Evolutionary conservation across 1,140 invertebrate genomes (phyloP).

Genomic region (Diploscapter pachys): DNA sequence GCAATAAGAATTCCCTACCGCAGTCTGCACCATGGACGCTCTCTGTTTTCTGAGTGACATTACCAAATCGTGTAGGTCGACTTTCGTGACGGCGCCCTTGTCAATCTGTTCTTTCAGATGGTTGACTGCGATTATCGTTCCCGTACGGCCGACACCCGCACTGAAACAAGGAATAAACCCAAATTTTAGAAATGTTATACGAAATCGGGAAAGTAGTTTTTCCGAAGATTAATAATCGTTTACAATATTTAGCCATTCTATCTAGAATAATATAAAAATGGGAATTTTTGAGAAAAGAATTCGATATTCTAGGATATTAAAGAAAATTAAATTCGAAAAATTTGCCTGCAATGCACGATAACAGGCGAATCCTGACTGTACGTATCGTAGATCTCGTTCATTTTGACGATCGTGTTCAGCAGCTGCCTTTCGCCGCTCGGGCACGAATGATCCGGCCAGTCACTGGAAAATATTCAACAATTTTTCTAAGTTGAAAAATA

Average conservation of each 20-base stretch:
- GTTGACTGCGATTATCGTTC: conserved; percentile 70
- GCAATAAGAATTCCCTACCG: conserved; percentile 28
- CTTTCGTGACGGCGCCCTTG: conserved; percentile 64
- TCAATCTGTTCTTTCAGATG: conserved; percentile 68
- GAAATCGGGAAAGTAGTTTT: background rate
- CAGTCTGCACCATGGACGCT: conserved; percentile 68
- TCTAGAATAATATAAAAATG: background rate
- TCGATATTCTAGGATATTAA: background rate
- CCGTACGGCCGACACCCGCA: conserved; percentile 71
- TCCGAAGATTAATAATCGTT: background rate
- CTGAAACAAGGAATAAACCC: conserved; percentile 44
- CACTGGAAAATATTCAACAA: conserved; percentile 12
- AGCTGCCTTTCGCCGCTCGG: conserved; percentile 29
- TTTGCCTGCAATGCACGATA: conserved; percentile 33
- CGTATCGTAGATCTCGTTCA: conserved; percentile 14
- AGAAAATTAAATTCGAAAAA: background rate
- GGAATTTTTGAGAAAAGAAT: background rate
- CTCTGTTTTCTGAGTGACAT: conserved; percentile 66
- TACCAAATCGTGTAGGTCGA: conserved; percentile 66
- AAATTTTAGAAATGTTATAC: background rate
- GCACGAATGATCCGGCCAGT: conserved; percentile 39
- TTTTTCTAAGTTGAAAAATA: conserved; percentile 7
- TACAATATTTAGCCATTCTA: background rate
- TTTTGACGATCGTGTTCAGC: conserved; percentile 33
- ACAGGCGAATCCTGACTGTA: conserved; percentile 1